A percentile compares a stretch with the other conserved stretches of the same genome.
These are phyloP conservation scores for Tangara arthus DNA, from an alignment of 2,797 vertebrate species.

Conservation along the genomic window DNA sequence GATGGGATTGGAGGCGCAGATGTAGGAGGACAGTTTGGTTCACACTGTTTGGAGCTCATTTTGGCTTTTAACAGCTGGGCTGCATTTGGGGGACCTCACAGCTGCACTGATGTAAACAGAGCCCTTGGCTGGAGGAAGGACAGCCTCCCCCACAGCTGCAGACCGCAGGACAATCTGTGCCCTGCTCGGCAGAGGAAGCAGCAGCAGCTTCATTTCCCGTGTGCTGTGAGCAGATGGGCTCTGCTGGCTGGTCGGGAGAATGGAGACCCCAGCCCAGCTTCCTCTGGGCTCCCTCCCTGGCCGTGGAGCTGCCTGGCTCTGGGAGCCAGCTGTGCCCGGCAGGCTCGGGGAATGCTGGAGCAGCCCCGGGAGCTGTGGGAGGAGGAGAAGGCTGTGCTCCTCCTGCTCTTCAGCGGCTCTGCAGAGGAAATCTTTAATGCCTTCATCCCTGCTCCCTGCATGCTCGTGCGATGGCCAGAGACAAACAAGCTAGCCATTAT, in stretches of 20 bases:
- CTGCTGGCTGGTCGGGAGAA: background rate
- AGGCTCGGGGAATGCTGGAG: accelerated
- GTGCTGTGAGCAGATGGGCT: background rate
- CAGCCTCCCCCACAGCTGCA: background rate
- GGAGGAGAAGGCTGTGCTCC: background rate
- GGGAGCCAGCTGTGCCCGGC: background rate
- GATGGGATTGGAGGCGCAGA: background rate
- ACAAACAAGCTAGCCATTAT: slow-evolving; percentile 37
- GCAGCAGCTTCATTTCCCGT: background rate
- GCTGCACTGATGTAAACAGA: slow-evolving; percentile 33
- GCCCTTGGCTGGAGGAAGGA: background rate
- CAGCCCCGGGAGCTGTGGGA: background rate
- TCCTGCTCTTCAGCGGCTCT: background rate
- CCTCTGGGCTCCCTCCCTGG: accelerated
- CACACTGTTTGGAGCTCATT: background rate
- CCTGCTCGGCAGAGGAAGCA: background rate
- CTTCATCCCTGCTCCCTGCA: background rate
- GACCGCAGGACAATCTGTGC: accelerated
- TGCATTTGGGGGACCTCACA: slow-evolving; percentile 1
- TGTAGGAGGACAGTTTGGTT: background rate
- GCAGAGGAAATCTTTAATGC: background rate
- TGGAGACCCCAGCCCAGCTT: background rate
- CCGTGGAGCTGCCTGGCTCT: accelerated
- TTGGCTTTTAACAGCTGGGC: slow-evolving; percentile 14
- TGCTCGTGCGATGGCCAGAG: background rate